These are phyloP conservation scores for Nysson spinosus DNA, from an alignment of 2,888 invertebrate species.

Conservation along the genomic window DNA sequence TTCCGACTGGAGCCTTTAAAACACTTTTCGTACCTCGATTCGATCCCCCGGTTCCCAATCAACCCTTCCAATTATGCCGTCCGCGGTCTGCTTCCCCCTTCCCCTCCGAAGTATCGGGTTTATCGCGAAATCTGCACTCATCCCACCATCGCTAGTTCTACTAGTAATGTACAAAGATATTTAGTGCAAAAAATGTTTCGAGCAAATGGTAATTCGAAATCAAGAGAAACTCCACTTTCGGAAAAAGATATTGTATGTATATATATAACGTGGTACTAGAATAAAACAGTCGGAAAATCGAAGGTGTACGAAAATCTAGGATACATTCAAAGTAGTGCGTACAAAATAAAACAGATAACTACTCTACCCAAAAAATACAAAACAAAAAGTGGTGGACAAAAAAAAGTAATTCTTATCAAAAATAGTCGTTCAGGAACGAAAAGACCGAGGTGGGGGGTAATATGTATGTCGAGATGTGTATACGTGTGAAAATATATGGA, in stretches of 20 bases:
- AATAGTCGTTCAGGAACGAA: constrained; percentile 27
- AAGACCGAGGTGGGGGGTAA: constrained; percentile 49
- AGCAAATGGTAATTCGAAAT: constrained; percentile 41
- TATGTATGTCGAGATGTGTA: constrained; percentile 10
- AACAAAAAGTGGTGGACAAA: constrained; percentile 13
- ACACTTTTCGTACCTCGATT: constrained; percentile 16
- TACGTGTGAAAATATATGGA: not conserved
- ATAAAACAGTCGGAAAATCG: constrained; percentile 9
- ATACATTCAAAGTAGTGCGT: not conserved
- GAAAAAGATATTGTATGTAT: no score
- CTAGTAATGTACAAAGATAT: constrained; percentile 38
- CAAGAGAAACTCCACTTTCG: no score
- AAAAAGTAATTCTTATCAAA: constrained; percentile 10
- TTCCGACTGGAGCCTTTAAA: constrained; percentile 13
- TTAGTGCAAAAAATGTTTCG: constrained; percentile 38
- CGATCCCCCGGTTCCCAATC: constrained; percentile 23
- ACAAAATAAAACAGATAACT: constrained; percentile 23
- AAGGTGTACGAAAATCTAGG: constrained; percentile 1
- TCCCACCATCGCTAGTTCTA: constrained; percentile 45
- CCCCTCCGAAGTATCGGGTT: not conserved
- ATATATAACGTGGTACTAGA: no score
- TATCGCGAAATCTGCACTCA: constrained; percentile 43
- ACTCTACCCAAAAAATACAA: constrained; percentile 35
- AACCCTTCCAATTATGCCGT: constrained; percentile 17
- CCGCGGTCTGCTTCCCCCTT: not conserved